phyloP scores from a whole-genome alignment of 2,888 invertebrate species.

The Stenotaenia linearis region DNA sequence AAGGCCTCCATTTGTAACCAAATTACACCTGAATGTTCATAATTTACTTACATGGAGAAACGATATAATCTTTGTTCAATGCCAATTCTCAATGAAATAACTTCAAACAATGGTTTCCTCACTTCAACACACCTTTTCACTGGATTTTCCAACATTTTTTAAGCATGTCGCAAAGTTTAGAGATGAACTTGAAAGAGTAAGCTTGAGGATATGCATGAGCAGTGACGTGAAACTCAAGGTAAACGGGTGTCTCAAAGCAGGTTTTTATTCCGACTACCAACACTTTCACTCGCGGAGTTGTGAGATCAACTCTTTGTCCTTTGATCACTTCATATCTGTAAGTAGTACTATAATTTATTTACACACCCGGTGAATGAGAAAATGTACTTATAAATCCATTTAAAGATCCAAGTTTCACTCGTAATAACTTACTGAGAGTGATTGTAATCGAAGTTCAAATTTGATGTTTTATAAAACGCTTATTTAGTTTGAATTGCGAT shows the following conservation, averaged over 20 bases:
- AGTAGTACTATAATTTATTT: background rate
- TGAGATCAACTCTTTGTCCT: background rate
- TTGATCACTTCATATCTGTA: background rate
- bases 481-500: too few species aligned
- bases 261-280: background rate
- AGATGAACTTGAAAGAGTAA: conserved; percentile 19
- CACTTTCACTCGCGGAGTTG: background rate
- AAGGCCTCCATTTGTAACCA: background rate
- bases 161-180: background rate
- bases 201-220: conserved; percentile 15
- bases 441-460: background rate
- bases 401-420: background rate
- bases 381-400: too few species aligned
- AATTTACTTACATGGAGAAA: background rate
- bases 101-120: background rate
- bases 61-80: background rate
- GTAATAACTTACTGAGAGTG: background rate
- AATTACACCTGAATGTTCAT: background rate
- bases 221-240: conserved; percentile 16
- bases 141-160: background rate
- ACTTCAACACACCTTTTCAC: conserved; percentile 7
- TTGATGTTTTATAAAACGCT: too few species aligned
- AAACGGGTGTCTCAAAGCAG: background rate
- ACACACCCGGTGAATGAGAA: background rate
- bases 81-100: background rate